Base-by-base conservation (phyloP, 2,888 invertebrate species). In the Caenorhabditis macrosperma region DNA sequence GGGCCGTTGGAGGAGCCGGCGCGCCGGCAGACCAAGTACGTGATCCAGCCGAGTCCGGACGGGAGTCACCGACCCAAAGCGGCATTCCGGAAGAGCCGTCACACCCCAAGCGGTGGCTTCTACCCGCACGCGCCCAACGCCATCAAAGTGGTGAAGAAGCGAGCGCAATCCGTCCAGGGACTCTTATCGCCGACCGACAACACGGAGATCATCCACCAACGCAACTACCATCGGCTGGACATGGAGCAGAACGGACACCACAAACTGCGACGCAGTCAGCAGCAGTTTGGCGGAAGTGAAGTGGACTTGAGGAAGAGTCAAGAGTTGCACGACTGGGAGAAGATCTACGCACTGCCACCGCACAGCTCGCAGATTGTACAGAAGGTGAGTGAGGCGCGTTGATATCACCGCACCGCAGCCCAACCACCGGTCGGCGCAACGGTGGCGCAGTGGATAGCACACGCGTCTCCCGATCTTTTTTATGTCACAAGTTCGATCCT, bases 291-390 rank as follows among this genome's bases (percentile, higher is more conserved):
- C 3, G 72, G 74, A 57, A 72, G 68, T 61, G 78, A 81, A 44
- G 33, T 57, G 33, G 81, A 81, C 24, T 54, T 81, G 64, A 77
- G 81, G 38, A 41, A 38, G 20, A 33, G 26, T 6, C 52, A 64
- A 28, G 79, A 79, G 9, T 28, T 79, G 44, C 82, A 83, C n/a
- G 89, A 89, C 55, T 89, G 89, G 89, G 89, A 89, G 79, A 89
- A 90, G 75, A 90, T 89, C 71, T 89, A 90, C 82, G 89, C 89
- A 44, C 80, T 90, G 12, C 89, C 89, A n/a, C 88, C 89, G 12
- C 90, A 90, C 69, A 84, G 88, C 5, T 90, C 90, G 4, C 87
- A 88, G 17, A 80, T 90, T 57, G 86, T 87, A 7, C 80, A 82
- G 24, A 86, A 85, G 52, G 75, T 78, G 7, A 17, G 24, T 20